These are phyloP conservation scores for Drosophila demipolita DNA, from an alignment of 2,888 invertebrate genomes.

Conservation along the genomic window DNA sequence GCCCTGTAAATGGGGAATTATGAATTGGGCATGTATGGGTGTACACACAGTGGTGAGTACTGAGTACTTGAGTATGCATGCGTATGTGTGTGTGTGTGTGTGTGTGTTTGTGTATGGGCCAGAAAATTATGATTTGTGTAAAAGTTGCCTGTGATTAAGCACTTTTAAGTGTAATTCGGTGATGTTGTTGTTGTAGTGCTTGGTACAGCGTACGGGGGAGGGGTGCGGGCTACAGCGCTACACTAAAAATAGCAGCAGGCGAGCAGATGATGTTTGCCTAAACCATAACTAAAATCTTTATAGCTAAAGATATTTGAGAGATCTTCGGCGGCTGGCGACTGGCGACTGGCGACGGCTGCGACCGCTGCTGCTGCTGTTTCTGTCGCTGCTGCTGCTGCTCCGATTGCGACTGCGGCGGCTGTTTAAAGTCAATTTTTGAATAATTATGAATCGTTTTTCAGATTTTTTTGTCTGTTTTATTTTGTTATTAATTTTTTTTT, in stretches of 20 bases:
- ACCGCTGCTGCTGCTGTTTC: conserved; percentile 25
- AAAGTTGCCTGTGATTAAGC: conserved; percentile 75
- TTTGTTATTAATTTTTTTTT: background rate
- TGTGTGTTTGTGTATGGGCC: background rate
- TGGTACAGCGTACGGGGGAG: background rate
- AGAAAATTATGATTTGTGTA: conserved; percentile 76
- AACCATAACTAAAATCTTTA: conserved; percentile 82
- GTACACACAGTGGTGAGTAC: conserved; percentile 7
- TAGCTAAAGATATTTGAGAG: conserved; percentile 66
- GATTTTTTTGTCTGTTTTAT: conserved; percentile 4
- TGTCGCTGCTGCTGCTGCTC: conserved; percentile 3
- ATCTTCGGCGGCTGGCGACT: conserved; percentile 27
- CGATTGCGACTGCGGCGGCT: conserved; percentile 50
- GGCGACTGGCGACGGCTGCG: conserved; percentile 42
- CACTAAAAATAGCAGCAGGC: conserved; percentile 74
- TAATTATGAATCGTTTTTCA: conserved; percentile 79
- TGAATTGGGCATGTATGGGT: conserved; percentile 23
- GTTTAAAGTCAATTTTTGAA: conserved; percentile 79
- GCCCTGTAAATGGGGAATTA: conserved; percentile 46
- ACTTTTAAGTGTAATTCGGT: conserved; percentile 77
- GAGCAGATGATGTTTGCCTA: conserved; percentile 62
- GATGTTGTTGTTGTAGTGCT: conserved; percentile 31
- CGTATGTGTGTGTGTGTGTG: conserved; percentile 8
- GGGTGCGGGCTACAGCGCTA: background rate
- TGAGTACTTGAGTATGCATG: conserved; percentile 5